Percentiles rank a stretch among this genome's conserved stretches.
phyloP scores from a whole-genome alignment of 2,888 invertebrate genomes.

The Caenorhabditis afra region DNA sequence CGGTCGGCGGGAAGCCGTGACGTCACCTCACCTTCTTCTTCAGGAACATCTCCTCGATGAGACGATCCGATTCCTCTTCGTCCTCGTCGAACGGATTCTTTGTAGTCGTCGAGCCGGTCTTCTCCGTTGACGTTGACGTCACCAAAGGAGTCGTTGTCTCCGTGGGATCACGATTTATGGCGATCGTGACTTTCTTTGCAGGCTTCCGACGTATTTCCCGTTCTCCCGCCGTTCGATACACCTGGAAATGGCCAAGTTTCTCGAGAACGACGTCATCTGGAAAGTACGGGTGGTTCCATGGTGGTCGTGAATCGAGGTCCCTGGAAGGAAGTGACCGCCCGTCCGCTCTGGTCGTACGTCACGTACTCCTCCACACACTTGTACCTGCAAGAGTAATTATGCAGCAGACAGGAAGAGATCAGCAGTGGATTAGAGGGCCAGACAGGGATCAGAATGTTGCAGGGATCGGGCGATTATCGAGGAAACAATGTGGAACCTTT shows the following conservation, averaged over 20 bases:
- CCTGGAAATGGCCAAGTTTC: constrained; percentile 3
- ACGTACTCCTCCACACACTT: constrained; percentile 69
- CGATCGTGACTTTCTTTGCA: constrained; percentile 47
- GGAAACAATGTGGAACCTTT: constrained; percentile 30
- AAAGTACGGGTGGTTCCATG: constrained; percentile 42
- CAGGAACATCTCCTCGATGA: constrained; percentile 61
- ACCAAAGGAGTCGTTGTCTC: constrained; percentile 21
- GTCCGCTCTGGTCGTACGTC: constrained; percentile 54
- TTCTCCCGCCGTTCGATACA: constrained; percentile 34
- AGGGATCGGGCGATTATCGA: constrained; percentile 2
- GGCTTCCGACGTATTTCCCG: constrained; percentile 57
- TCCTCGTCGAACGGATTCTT: constrained; percentile 51
- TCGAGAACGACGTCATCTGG: too few species aligned
- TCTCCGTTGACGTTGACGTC: constrained; percentile 20
- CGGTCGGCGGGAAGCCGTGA: neutral
- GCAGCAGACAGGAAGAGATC: constrained; percentile 11
- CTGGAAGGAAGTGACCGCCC: constrained; percentile 33
- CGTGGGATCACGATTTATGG: constrained; percentile 20
- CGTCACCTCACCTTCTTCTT: constrained; percentile 43
- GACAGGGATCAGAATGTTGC: constrained; percentile 40
- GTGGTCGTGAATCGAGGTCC: constrained; percentile 53
- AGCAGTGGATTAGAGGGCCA: constrained; percentile 9
- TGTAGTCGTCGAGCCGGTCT: constrained; percentile 17
- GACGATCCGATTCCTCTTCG: constrained; percentile 54
- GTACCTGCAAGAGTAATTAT: constrained; percentile 53